A percentile compares a stretch with the other conserved stretches of the same genome.
Evolutionary conservation across 2,888 invertebrate species (phyloP).

Genomic region (Athalia cordata): DNA sequence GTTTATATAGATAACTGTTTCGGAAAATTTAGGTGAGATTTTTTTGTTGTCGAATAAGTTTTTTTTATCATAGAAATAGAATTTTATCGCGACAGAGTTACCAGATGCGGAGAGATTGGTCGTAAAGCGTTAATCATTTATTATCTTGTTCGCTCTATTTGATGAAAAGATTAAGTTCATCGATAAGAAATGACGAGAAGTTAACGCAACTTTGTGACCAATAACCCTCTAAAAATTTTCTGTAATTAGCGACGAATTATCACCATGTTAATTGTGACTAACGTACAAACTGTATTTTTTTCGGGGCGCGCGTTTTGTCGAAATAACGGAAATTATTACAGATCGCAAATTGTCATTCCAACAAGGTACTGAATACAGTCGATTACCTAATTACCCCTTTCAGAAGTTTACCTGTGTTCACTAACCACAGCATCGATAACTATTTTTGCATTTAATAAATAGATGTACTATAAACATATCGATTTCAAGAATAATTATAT

Average conservation of each 20-base stretch:
- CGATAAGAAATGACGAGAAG: neutral
- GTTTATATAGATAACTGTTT: conserved; percentile 13
- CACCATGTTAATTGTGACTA: conserved; percentile 1
- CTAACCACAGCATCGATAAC: conserved; percentile 44
- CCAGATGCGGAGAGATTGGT: conserved; percentile 25
- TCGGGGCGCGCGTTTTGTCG: conserved; percentile 11
- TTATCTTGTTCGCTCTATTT: neutral
- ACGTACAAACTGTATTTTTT: conserved; percentile 5
- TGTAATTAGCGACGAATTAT: neutral
- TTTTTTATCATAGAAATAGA: neutral
- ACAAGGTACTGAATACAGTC: conserved; percentile 40
- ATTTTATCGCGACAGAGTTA: conserved; percentile 36
- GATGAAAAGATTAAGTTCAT: neutral
- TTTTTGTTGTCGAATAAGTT: neutral
- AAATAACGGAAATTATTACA: conserved; percentile 18
- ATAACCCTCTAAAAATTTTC: conserved; percentile 11
- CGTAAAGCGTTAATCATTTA: neutral
- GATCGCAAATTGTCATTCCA: conserved; percentile 31
- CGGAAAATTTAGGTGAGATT: neutral
- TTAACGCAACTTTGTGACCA: neutral
- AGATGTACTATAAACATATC: conserved; percentile 45
- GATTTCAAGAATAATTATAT: conserved; percentile 49
- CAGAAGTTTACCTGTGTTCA: conserved; percentile 23
- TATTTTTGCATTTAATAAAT: conserved; percentile 45
- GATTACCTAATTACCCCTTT: conserved; percentile 36